phyloP scores from a whole-genome alignment of 2,113 vertebrate genomes.

The Melanotaenia duboulayi region DNA sequence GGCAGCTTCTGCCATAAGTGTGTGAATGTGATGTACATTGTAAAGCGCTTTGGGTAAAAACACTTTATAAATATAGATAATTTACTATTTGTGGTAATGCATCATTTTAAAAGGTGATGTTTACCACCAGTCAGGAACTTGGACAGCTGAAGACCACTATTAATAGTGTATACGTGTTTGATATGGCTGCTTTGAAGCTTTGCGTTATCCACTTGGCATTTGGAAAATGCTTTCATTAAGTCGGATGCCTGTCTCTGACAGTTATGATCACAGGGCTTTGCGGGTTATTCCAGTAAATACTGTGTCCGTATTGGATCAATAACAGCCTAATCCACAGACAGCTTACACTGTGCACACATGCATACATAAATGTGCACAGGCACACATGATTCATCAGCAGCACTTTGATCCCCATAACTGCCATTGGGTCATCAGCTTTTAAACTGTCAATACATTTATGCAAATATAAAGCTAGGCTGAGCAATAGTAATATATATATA shows the following conservation, averaged over 20 bases:
- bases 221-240: constrained; percentile 69
- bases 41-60: too few species aligned
- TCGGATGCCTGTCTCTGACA: constrained; percentile 60
- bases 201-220: constrained; percentile 69
- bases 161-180: constrained; percentile 20
- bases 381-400: constrained; percentile 19
- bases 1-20: too few species aligned
- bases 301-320: constrained; percentile 72
- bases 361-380: constrained; percentile 32
- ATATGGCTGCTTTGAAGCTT: constrained; percentile 34
- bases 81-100: too few species aligned
- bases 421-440: constrained; percentile 49
- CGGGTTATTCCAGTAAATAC: constrained; percentile 69
- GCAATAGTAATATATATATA: constrained; percentile 6
- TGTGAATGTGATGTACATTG: too few species aligned
- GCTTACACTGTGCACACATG: constrained; percentile 12
- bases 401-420: constrained; percentile 45
- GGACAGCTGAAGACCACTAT: neutral
- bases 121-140: too few species aligned
- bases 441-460: constrained; percentile 45
- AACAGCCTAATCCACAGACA: constrained; percentile 59
- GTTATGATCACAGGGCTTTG: constrained; percentile 70
- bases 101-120: too few species aligned
- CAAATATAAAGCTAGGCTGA: constrained; percentile 13
- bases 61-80: too few species aligned